These are phyloP conservation scores for Hippocampus mohnikei DNA, from an alignment of 2,113 vertebrate species.

Conservation along the genomic window DNA sequence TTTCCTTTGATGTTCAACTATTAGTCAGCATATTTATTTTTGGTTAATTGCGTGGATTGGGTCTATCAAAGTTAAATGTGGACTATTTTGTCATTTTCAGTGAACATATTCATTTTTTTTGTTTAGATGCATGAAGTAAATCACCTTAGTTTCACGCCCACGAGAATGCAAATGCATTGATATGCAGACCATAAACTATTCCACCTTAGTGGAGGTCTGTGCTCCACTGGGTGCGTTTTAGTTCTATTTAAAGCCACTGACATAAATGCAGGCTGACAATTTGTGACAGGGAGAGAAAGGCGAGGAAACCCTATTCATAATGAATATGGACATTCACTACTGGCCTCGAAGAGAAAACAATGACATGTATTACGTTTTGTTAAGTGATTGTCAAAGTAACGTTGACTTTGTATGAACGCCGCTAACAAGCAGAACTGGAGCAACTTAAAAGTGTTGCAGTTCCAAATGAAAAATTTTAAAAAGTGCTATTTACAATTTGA, in stretches of 20 bases:
- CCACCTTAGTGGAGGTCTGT: background rate
- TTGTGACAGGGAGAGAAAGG: background rate
- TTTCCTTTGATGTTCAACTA: background rate
- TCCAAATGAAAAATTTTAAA: too few relatives aligned
- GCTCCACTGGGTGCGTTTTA: background rate
- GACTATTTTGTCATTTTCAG: background rate
- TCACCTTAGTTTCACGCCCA: background rate
- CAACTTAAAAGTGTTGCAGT: too few relatives aligned
- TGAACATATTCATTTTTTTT: background rate
- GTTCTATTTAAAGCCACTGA: conserved; percentile 1
- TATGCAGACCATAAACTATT: background rate
- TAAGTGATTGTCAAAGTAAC: background rate
- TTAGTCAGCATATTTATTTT: conserved; percentile 42
- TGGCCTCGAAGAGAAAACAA: background rate
- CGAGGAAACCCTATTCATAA: background rate
- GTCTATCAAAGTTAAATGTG: background rate
- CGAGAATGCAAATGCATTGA: background rate
- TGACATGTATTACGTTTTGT: background rate
- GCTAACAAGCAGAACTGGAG: too few relatives aligned
- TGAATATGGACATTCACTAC: background rate
- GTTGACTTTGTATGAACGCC: background rate
- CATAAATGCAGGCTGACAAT: conserved; percentile 1
- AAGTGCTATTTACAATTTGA: too few relatives aligned
- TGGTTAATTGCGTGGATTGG: background rate
- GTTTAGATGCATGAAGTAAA: background rate